Percentiles rank a stretch among this genome's conserved stretches.
These are phyloP conservation scores for Equus quagga DNA, from an alignment of 2,113 vertebrate genomes.

Conservation along the genomic window DNA sequence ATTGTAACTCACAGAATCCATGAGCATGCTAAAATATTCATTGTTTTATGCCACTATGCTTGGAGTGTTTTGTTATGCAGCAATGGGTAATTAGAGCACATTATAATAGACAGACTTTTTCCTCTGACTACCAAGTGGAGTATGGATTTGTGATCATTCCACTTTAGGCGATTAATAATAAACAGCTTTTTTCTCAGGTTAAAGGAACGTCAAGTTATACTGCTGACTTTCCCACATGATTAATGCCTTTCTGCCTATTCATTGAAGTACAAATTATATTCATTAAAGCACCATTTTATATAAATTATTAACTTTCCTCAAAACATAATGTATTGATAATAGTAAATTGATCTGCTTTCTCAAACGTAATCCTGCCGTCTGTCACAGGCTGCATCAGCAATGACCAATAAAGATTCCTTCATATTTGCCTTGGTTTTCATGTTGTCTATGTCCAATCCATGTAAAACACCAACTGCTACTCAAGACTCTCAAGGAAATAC, in stretches of 20 bases:
- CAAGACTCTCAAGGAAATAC: not conserved
- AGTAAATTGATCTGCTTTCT: slow-evolving; percentile 17
- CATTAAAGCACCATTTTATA: not conserved
- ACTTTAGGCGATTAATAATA: not conserved
- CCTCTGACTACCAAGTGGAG: not conserved
- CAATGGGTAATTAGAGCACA: not conserved
- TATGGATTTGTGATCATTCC: not conserved
- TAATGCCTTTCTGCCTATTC: not conserved
- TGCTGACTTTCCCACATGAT: not conserved
- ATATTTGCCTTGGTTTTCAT: not conserved
- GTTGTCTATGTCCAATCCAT: not conserved
- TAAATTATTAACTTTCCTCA: slow-evolving; percentile 50
- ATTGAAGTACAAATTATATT: slow-evolving; percentile 49
- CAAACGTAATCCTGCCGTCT: not conserved
- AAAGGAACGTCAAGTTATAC: not conserved
- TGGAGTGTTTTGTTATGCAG: not conserved
- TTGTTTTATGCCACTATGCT: not conserved
- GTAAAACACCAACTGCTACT: not conserved
- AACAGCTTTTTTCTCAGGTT: not conserved
- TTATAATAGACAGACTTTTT: not conserved
- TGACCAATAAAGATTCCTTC: not conserved
- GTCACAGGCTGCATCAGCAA: not conserved
- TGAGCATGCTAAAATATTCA: not conserved
- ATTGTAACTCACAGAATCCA: not conserved
- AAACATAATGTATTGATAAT: slow-evolving; percentile 4